phyloP scores from a whole-genome alignment of 2,888 invertebrate species.

The Drosophila nr. perissopoda region DNA sequence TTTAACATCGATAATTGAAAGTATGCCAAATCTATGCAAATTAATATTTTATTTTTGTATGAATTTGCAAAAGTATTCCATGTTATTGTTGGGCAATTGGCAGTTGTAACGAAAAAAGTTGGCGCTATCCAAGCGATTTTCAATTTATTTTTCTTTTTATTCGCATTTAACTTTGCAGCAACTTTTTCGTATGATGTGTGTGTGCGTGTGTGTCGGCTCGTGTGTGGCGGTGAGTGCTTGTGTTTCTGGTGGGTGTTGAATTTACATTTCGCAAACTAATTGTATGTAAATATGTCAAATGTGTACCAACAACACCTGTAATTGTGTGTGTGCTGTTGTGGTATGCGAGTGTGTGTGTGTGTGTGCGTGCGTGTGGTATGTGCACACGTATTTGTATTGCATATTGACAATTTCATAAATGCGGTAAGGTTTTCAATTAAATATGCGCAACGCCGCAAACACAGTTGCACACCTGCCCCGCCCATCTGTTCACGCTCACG shows the following conservation, averaged over 20 bases:
- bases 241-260: slow-evolving; percentile 28
- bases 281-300: slow-evolving; percentile 81
- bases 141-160: slow-evolving; percentile 61
- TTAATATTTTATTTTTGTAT: slow-evolving; percentile 57
- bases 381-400: slow-evolving; percentile 62
- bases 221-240: slow-evolving; percentile 1
- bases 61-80: slow-evolving; percentile 36
- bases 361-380: slow-evolving; percentile 20
- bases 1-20: slow-evolving; percentile 37
- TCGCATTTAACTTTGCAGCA: slow-evolving; percentile 40
- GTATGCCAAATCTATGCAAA: slow-evolving; percentile 60
- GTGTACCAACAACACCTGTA: slow-evolving; percentile 73
- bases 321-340: slow-evolving; percentile 17
- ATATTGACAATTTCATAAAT: slow-evolving; percentile 81
- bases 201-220: background rate
- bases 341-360: slow-evolving; percentile 6
- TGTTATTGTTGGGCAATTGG: slow-evolving; percentile 34
- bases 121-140: slow-evolving; percentile 48
- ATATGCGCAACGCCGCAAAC: slow-evolving; percentile 77
- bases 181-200: slow-evolving; percentile 26
- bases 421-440: slow-evolving; percentile 81
- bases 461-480: slow-evolving; percentile 60
- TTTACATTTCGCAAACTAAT: slow-evolving; percentile 78
- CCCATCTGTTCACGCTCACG: slow-evolving; percentile 28
- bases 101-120: slow-evolving; percentile 59